These are phyloP conservation scores for Morone chrysops DNA, from an alignment of 2,113 vertebrate species.

Conservation along the genomic window DNA sequence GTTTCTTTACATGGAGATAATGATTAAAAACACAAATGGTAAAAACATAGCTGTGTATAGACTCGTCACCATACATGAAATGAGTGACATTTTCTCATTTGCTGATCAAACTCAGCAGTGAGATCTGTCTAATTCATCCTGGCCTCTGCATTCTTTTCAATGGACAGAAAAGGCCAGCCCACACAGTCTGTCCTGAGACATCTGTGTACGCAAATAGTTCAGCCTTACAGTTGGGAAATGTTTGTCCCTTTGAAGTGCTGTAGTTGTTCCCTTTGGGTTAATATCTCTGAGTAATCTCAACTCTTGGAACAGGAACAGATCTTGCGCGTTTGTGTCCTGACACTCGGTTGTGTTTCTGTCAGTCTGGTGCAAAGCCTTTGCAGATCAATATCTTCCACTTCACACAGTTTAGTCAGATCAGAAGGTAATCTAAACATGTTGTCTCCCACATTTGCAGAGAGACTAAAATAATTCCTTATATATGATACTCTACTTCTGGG, in stretches of 20 bases:
- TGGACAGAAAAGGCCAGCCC: constrained; percentile 13
- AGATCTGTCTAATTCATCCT: constrained; percentile 13
- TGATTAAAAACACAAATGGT: no score
- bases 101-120: constrained; percentile 13
- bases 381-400: not conserved
- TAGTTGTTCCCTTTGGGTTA: not conserved
- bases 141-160: not conserved
- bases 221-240: not conserved
- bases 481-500: not conserved
- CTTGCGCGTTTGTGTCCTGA: not conserved
- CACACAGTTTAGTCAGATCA: not conserved
- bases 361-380: not conserved
- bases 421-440: not conserved
- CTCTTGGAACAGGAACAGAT: not conserved
- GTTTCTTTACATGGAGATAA: no score
- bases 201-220: constrained; percentile 18
- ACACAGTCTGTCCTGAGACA: constrained; percentile 6
- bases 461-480: not conserved
- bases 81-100: not conserved
- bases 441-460: not conserved
- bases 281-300: not conserved
- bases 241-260: not conserved
- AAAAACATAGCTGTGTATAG: no score
- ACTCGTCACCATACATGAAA: not conserved
- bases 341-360: not conserved